phyloP scores from a whole-genome alignment of 2,888 invertebrate species.

The Carabus problematicus region DNA sequence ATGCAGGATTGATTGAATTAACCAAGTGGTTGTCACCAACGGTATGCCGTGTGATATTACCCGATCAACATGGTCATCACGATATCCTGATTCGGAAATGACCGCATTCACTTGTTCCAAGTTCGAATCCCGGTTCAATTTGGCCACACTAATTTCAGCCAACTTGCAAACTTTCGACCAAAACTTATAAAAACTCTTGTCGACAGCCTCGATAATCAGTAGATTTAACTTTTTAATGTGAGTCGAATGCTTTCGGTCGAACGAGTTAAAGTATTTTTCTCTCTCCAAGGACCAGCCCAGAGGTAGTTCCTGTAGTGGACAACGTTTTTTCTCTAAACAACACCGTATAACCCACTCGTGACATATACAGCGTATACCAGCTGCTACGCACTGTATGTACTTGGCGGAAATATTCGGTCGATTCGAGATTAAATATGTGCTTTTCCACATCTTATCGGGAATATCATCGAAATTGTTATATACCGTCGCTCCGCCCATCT shows the following conservation, averaged over 20 bases:
- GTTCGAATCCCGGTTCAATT: conserved; percentile 39
- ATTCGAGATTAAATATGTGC: conserved; percentile 70
- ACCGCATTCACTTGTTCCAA: conserved; percentile 56
- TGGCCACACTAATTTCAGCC: conserved; percentile 59
- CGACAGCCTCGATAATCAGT: conserved; percentile 54
- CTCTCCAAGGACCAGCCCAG: conserved; percentile 68
- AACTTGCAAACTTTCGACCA: conserved; percentile 69
- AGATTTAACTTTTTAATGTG: conserved; percentile 52
- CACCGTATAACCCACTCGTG: conserved; percentile 76
- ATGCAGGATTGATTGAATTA: conserved; percentile 72
- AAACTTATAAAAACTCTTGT: conserved; percentile 65
- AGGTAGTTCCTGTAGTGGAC: conserved; percentile 64
- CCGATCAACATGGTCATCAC: conserved; percentile 61
- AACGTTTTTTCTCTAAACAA: conserved; percentile 59
- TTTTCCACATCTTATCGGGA: conserved; percentile 63
- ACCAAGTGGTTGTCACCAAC: conserved; percentile 73
- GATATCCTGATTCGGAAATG: conserved; percentile 70
- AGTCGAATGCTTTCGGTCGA: conserved; percentile 53
- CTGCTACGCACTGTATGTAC: conserved; percentile 75
- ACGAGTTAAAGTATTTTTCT: conserved; percentile 58
- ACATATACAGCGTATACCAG: conserved; percentile 68
- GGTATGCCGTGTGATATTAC: conserved; percentile 68
- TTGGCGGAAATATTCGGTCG: conserved; percentile 77
- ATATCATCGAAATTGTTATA: conserved; percentile 61
- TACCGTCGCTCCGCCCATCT: conserved; percentile 69